Evolutionary conservation across 2,797 vertebrate genomes (phyloP).

Genomic region (Fratercula arctica): DNA sequence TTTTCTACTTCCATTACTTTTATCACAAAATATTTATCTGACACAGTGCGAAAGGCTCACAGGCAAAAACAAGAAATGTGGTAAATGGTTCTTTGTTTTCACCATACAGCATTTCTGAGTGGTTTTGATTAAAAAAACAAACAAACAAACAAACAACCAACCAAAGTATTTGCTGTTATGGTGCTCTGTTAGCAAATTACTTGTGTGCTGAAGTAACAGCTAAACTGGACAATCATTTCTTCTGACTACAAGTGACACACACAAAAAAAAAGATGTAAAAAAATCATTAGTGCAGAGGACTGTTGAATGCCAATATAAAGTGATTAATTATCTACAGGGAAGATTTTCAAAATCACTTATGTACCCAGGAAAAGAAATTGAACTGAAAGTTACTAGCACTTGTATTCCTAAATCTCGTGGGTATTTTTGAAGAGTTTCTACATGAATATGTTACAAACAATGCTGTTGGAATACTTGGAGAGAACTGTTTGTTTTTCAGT

Average conservation of each 20-base stretch:
- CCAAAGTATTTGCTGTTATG: neutral
- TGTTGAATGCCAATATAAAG: neutral
- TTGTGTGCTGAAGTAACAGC: neutral
- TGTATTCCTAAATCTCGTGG: neutral
- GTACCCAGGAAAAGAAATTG: neutral
- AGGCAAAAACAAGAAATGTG: neutral
- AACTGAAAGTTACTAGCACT: neutral
- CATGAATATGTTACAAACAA: neutral
- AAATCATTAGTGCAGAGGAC: neutral
- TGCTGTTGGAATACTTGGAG: neutral
- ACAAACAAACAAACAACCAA: too few species aligned
- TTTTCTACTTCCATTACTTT: neutral
- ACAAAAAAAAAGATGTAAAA: neutral
- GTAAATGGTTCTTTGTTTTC: neutral
- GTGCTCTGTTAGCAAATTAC: neutral
- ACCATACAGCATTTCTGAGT: neutral
- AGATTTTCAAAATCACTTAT: neutral
- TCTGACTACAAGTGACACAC: neutral
- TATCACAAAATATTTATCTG: neutral
- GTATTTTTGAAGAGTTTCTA: neutral
- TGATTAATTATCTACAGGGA: neutral
- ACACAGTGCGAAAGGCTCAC: accelerated
- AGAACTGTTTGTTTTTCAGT: neutral
- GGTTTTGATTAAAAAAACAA: neutral
- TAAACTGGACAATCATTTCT: neutral